Evolutionary conservation across 2,797 vertebrate species (phyloP), one percentile per base, ranked within the genome.

Genomic region (Cuculus canorus): DNA sequence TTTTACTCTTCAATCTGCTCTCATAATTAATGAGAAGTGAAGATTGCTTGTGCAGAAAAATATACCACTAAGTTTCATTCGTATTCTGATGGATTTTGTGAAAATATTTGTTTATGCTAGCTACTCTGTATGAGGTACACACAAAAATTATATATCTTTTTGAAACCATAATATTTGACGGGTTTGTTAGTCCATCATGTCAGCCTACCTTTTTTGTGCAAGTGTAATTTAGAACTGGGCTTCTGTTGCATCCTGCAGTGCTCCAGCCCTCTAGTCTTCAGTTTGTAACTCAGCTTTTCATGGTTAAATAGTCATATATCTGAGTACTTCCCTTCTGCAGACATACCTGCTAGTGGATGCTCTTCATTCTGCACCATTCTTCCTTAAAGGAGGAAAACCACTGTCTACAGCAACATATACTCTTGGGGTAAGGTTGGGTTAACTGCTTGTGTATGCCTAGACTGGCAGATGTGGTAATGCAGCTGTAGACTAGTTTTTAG

Each of bases 361-460:
- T 77, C 90, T 93, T 94, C 95, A 95, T 65, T 90, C 91, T 76
- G 71, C 96, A 94, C 77, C 95, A 82, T 97, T 96, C 95, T 97
- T 97, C 97, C 97, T 97, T 95, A 97, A 97, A 94, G 97, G 95
- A 96, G 97, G 96, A 94, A 97, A 96, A 24, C 33, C 59, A 54
- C 56, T 95, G 35, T 24, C 94, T 88, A 73, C 96, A 92, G 82
- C 92, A 95, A 64, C 92, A 60, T 95, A 65, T 47, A 13, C 54
- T 89, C 57, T 65, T 35, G 84, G 93, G 97, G 96, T 97, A 97
- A 97, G 97, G 94, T 6, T 90, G 89, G 82, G 94, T 79, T 94
- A 92, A 48, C 86, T 96, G 88, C 73, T 94, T 96, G 41, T 90
- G 27, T 56, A 68, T 91, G 75, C 47, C 39, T 94, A 76, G 80